Evolutionary conservation across 64 coral and sea anemone genomes (phyloP).

Genomic region (Acropora yongei): DNA sequence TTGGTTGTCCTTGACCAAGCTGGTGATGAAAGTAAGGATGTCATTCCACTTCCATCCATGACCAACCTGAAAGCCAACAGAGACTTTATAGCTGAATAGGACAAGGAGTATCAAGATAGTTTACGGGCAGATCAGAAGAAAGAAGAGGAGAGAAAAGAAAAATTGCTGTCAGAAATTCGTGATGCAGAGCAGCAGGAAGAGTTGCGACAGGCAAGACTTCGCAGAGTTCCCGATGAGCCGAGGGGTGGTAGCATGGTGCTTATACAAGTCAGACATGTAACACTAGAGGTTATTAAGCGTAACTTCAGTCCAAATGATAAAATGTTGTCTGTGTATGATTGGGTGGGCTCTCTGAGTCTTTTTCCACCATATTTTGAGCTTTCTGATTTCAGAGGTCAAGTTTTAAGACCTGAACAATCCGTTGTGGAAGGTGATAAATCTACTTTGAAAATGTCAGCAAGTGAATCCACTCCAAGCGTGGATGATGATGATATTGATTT

Average conservation of each 20-base stretch:
- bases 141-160: constrained; percentile 68
- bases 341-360: constrained; percentile 78
- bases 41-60: constrained; percentile 28
- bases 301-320: constrained; percentile 69
- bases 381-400: constrained; percentile 61
- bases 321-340: constrained; percentile 78
- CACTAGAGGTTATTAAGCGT: constrained; percentile 60
- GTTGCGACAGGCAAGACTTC: constrained; percentile 61
- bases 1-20: constrained; percentile 33
- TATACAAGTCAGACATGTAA: constrained; percentile 73
- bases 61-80: constrained; percentile 68
- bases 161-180: constrained; percentile 59
- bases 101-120: constrained; percentile 62
- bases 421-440: constrained; percentile 60
- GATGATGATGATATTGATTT: constrained; percentile 78
- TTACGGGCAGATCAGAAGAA: constrained; percentile 74
- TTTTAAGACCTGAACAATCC: constrained; percentile 64
- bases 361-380: constrained; percentile 69
- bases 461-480: constrained; percentile 66
- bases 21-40: constrained; percentile 46
- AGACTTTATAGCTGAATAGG: constrained; percentile 48
- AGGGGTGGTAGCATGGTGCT: constrained; percentile 50
- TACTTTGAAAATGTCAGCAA: constrained; percentile 66
- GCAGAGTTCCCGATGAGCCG: constrained; percentile 64
- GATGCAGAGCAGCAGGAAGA: constrained; percentile 59